phyloP scores from a whole-genome alignment of 2,888 invertebrate species.

The Frankliniella intonsa region DNA sequence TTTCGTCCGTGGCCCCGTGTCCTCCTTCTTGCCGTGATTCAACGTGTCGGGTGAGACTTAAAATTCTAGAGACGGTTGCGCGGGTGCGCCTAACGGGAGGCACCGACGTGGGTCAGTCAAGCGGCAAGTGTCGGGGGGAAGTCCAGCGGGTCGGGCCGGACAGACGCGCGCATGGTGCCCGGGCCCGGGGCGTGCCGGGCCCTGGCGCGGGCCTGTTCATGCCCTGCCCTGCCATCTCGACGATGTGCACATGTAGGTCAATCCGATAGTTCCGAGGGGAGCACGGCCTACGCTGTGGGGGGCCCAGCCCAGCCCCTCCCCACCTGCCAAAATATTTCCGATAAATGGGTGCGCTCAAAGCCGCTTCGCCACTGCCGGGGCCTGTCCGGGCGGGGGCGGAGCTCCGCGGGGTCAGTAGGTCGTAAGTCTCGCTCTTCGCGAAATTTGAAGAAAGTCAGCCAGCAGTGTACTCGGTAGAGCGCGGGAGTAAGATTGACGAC shows the following conservation, averaged over 20 bases:
- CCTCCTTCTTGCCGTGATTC: too few relatives aligned
- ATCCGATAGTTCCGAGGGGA: conserved; percentile 7
- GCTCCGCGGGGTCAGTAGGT: background rate
- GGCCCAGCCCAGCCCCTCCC: background rate
- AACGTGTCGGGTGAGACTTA: too few relatives aligned
- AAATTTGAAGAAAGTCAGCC: too few relatives aligned
- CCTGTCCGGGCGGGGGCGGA: background rate
- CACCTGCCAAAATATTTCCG: background rate
- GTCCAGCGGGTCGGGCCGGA: background rate
- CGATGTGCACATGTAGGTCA: conserved; percentile 11
- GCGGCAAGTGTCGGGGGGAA: background rate
- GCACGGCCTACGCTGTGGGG: background rate
- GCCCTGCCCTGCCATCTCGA: background rate
- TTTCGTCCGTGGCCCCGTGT: too few relatives aligned
- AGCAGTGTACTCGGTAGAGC: too few relatives aligned
- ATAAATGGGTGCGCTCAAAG: too few relatives aligned
- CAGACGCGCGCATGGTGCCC: background rate
- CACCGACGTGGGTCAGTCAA: background rate
- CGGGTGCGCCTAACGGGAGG: too few relatives aligned
- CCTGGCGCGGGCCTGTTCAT: background rate
- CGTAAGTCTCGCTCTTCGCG: too few relatives aligned
- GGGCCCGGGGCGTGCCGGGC: too few relatives aligned
- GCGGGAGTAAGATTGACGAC: too few relatives aligned
- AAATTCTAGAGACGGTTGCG: too few relatives aligned
- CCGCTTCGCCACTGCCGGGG: too few relatives aligned